Base-by-base conservation (phyloP, 2,113 vertebrate genomes). In the Muntiacus reevesi region DNA sequence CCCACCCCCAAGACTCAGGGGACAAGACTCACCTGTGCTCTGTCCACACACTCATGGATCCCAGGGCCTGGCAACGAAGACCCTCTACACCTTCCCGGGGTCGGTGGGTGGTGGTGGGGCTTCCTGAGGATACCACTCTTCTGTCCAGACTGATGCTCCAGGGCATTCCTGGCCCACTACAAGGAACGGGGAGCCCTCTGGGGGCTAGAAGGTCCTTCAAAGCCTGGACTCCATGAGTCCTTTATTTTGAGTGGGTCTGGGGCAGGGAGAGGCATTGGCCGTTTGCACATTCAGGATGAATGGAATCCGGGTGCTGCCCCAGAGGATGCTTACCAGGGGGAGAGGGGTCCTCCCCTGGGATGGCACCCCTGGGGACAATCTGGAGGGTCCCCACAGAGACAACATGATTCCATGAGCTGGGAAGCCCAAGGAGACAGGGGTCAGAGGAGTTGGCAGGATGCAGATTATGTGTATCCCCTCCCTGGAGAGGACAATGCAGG, bases 101-200 rank as follows among this genome's bases (percentile, higher is more conserved):
- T 74, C 0, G 0, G n/a, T 40, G 67, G 67, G n/a, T 40, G n/a
- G 19, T 23, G n/a, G n/a, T 3, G 67, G 79, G 5, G 30, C 9
- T 57, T 59, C 30, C 45, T 16, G 50, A 60, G 21, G 36, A 3
- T 9, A 50, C 7, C 23, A 5, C 19, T 14, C 3, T 2, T 7
- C 10, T 12, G 74, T 30, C 9, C 2, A 43, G 45, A 23, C 28
- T 27, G 28, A 40, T 10, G 8, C 27, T 60, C 30, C 3, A 0
- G 14, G 71, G 74, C 47, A 17, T 17, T 13, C 15, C 21, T n/a
- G 89, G 43, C 15, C 52, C 43, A 25, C 2, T 1, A 1, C 0
- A 36, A 71, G 36, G 54, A 76, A 54, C 12, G 2, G 47, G 43
- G 57, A 59, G 28, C 15, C 11, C 8, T 52, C 2, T 43, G 33